Evolutionary conservation across 1,140 invertebrate species (phyloP), one percentile per base, ranked within the genome.

Genomic region (Lepidurus packardi): DNA sequence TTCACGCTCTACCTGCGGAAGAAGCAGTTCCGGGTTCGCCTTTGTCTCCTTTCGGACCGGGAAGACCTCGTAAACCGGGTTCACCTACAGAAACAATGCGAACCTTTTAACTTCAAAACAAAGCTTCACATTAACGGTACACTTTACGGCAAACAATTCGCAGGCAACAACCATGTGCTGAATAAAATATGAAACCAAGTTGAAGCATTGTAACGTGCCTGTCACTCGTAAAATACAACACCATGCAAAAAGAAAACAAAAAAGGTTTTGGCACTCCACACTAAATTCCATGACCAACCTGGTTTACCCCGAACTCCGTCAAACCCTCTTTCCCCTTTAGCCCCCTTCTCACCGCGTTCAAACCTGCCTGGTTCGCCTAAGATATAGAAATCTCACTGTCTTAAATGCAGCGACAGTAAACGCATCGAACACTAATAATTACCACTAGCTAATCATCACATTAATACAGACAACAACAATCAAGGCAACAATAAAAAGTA

Each of bases 271-370:
- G 21, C 53, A 65, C 6, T 65, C 53, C 53, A 65, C 53, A 65
- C 53, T 21, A 65, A 65, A 65, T n/a, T 65, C 53, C 53, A 65
- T 65, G 16, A 65, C 53, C 53, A 65, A 65, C 53, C 53, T 65
- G 53, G 53, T 65, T 65, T 65, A 65, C 53, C 53, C 53, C 53
- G 53, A 65, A 65, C 53, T 13, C 53, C 53, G 1, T 65, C 53
- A 65, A 65, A 65, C 53, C 53, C 53, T 65, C 53, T 65, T 65
- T 65, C 53, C 53, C 53, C 53, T 16, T 65, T 65, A n/a, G 16
- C 53, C 53, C 53, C 53, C 21, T 65, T 65, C 16, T 65, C 53
- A 65, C 53, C 53, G 53, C 53, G 53, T 65, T 65, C 53, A 16
- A 9, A 13, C 13, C 21, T 65, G 53, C 53, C 53, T n/a, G 13